Evolutionary conservation across 2,113 vertebrate species (phyloP), one percentile per base, ranked within the genome.

Genomic region (Bubo bubo): DNA sequence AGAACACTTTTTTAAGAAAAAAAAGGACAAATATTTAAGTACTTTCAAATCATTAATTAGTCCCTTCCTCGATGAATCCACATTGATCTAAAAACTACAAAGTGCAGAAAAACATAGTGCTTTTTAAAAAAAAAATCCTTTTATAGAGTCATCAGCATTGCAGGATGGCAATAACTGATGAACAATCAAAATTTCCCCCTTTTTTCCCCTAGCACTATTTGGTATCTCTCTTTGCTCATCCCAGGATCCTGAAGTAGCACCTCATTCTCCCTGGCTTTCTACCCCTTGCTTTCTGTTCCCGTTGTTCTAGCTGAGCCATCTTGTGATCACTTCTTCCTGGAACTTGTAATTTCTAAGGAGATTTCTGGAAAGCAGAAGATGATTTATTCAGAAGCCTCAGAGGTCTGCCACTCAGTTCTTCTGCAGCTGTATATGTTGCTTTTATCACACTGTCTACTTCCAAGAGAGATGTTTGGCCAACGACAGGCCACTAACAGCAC

Each of bases 1-100:
- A 99, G 96, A 99, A 98, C 49, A 99, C 99, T 99, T 97, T 97
- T 94, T 76, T 7, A 30, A 87, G 73, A 87, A 49, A 71, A 64
- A 68, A 79, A 72, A 45, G 9, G n/a, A 74, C 45, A 95, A 74
- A 86, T 49, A 76, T 64, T 83, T 84, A 87, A 90, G 64, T 94
- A 95, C 26, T 89, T 95, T 34, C 3, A 88, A 62, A 73, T n/a
- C 14, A 41, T n/a, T 90, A 73, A 70, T 90, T 85, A 81, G 43
- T 95, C 63, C 34, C 28, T 87, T 92, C 30, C 14, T 82, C 11
- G 4, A 92, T 56, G 6, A 90, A 85, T 43, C 28, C 15, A 49
- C 43, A 45, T 20, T 35, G 52, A 77, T 34, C 27, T 92, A 88
- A 73, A 73, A 89, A 39, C 34, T 68, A 72, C 6, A 45, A 68